Evolutionary conservation across 2,888 invertebrate species (phyloP).

Genomic region (Agrotis exclamationis): DNA sequence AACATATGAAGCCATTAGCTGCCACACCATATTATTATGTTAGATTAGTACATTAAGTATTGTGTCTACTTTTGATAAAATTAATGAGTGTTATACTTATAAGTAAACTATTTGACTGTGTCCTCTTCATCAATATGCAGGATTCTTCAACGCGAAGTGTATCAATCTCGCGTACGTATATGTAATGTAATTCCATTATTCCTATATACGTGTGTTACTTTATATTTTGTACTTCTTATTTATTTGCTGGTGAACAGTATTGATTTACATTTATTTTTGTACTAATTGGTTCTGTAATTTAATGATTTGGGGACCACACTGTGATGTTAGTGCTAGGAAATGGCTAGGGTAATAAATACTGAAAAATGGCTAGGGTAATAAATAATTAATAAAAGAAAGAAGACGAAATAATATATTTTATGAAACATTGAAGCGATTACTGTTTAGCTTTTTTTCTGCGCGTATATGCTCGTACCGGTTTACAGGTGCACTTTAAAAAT

Average conservation of each 20-base stretch:
- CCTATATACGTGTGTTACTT: slow-evolving; percentile 27
- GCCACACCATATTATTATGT: not conserved
- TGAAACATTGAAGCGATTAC: not conserved
- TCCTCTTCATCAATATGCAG: slow-evolving; percentile 31
- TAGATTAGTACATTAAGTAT: not conserved
- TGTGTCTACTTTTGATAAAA: not conserved
- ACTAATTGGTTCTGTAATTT: slow-evolving; percentile 42
- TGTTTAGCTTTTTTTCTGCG: too few relatives aligned
- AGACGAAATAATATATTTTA: slow-evolving; percentile 22
- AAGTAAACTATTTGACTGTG: slow-evolving; percentile 20
- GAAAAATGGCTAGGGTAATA: slow-evolving; percentile 64
- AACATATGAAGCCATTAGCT: not conserved
- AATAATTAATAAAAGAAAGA: slow-evolving; percentile 37
- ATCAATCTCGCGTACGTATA: slow-evolving; percentile 15
- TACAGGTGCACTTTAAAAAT: too few relatives aligned
- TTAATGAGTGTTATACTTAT: slow-evolving; percentile 20
- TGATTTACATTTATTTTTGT: slow-evolving; percentile 56
- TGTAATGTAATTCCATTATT: slow-evolving; percentile 21
- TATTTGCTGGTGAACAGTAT: slow-evolving; percentile 63
- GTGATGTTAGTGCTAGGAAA: slow-evolving; percentile 78
- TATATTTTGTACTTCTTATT: slow-evolving; percentile 37
- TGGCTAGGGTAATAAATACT: slow-evolving; percentile 62
- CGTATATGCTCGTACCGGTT: too few relatives aligned
- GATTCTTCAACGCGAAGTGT: slow-evolving; percentile 2
- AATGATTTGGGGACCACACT: slow-evolving; percentile 69